Evolutionary conservation across 2,797 vertebrate species (phyloP).

Genomic region (Pitangus sulphuratus): DNA sequence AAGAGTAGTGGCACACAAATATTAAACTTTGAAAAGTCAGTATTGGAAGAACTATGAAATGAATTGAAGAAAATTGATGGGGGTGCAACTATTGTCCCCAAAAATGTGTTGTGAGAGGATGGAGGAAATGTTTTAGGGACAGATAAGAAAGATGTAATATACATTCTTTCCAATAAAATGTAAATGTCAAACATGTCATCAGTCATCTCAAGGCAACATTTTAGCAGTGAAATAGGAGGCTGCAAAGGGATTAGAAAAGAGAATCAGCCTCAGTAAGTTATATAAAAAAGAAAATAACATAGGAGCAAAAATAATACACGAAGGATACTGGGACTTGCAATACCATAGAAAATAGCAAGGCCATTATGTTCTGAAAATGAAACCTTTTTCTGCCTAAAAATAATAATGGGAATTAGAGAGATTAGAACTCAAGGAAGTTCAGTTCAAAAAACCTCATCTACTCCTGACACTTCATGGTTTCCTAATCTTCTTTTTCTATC

Average conservation of each 20-base stretch:
- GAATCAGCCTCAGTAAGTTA: not conserved
- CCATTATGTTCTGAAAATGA: not conserved
- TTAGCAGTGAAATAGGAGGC: slow-evolving; percentile 34
- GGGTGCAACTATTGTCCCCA: slow-evolving; percentile 20
- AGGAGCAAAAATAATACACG: not conserved
- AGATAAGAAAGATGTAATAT: slow-evolving; percentile 43
- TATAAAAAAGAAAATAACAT: not conserved
- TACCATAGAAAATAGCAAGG: not conserved
- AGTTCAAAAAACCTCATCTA: not conserved
- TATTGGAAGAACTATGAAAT: slow-evolving; percentile 59
- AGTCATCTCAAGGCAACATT: slow-evolving; percentile 41
- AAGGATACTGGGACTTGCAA: not conserved
- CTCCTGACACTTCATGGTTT: not conserved
- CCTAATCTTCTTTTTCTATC: not conserved
- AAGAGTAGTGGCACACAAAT: slow-evolving; percentile 63
- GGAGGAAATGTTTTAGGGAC: slow-evolving; percentile 2
- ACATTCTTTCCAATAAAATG: slow-evolving; percentile 49
- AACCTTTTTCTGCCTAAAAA: not conserved
- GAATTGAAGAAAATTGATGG: slow-evolving; percentile 69
- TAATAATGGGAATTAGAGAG: slow-evolving; percentile 13
- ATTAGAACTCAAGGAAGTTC: not conserved
- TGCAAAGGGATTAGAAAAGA: slow-evolving; percentile 55
- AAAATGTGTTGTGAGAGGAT: slow-evolving; percentile 12
- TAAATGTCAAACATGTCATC: slow-evolving; percentile 61
- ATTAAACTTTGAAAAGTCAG: slow-evolving; percentile 62